These are phyloP conservation scores for Probosciger aterrimus DNA, from an alignment of 2,113 vertebrate species.

Conservation along the genomic window DNA sequence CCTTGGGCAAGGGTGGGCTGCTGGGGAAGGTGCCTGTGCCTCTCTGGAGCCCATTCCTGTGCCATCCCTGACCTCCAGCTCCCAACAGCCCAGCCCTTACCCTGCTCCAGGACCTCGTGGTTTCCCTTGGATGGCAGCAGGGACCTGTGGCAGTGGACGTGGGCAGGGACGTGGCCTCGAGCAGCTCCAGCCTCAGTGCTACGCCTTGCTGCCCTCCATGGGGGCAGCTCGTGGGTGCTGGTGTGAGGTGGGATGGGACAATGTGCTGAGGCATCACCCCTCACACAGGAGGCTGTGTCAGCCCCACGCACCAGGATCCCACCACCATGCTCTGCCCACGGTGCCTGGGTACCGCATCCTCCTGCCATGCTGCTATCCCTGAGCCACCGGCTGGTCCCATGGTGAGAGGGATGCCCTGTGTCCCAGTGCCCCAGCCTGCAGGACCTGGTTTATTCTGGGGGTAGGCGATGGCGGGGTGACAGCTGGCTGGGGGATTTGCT, in stretches of 20 bases:
- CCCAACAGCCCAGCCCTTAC: not conserved
- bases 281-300: not conserved
- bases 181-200: conserved; percentile 10
- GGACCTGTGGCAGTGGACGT: not conserved
- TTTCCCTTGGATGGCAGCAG: not conserved
- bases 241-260: not conserved
- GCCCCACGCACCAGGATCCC: not conserved
- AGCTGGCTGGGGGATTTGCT: conserved; percentile 86
- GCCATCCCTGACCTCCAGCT: not conserved
- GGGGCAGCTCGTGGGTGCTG: not conserved
- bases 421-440: not conserved
- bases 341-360: not conserved
- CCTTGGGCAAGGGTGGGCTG: not conserved
- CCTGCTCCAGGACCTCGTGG: not conserved
- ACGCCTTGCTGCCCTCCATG: not conserved
- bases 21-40: not conserved
- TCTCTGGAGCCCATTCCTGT: not conserved
- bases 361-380: not conserved
- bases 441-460: not conserved
- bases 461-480: conserved; percentile 40
- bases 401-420: not conserved
- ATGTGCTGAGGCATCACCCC: not conserved
- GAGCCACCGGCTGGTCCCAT: rapidly evolving
- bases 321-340: rapidly evolving
- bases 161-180: not conserved